Base-by-base conservation (phyloP, 2,888 invertebrate species). In the Torymus tubicola region DNA sequence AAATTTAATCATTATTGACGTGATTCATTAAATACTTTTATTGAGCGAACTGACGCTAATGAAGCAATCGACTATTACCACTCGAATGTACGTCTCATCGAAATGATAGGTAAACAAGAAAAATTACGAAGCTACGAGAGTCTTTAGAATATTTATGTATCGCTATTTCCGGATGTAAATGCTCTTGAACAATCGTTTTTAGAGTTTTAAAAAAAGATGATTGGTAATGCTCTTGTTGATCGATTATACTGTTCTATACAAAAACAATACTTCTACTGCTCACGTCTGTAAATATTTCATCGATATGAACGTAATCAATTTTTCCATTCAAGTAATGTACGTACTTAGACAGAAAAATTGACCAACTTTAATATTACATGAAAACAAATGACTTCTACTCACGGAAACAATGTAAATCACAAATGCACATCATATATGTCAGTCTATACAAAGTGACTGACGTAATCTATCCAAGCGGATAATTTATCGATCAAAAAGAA, bases 1-100 rank as follows among this genome's bases (percentile, higher is more conserved):
- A 68, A 61, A 60, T 76, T 61, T 76, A 68, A 69, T 67, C 60
- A 31, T 61, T 61, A 42, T 53, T 31, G 52, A 67, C 74, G 55
- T 74, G 58, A 74, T 65, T 74, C 42, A 72, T 63, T 24, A 53
- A 24, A 53, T 31, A 24, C 21, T 53, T 73, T 61, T 64, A 73
- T 73, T 64, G 21, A 55, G 31, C 21, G 50, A 21, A 13, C 50
- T 63, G 18, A 24, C 64, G 53, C 31, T 64, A 64, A 73, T 31
- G 53, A 64, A 64, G 31, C 14, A 53, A 63, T 64, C 18, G 18
- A 3, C 53, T 12, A 16, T 61, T 16, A 52, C 61, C n/a, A 11
- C 42, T 31, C 42, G 31, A 31, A n/a, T 24, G 18, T 42, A 42
- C 8, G 42, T 67, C 55, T 24, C 24, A n/a, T 60, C 57, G 16